Evolutionary conservation across 2,888 invertebrate species (phyloP), one percentile per base, ranked within the genome.

Genomic region (Drosophila merina): DNA sequence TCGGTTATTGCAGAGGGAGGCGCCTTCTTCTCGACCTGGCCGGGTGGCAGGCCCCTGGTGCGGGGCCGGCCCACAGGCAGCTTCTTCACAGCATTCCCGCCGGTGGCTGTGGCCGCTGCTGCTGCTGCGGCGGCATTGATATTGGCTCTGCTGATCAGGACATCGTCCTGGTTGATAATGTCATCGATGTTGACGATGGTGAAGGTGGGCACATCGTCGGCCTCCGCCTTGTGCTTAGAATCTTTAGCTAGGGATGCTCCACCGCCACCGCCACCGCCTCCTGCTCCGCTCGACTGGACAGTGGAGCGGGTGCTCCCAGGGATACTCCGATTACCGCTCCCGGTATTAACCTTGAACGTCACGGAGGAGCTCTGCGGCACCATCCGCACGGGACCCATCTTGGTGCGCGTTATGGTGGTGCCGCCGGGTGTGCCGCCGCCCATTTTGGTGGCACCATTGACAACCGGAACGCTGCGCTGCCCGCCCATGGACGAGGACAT

Each of bases 121-220:
- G 56, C 42, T 25, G 31, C 58, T 60, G 63, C n/a, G 36, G 25
- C 33, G 40, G 62, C 57, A 8, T 63, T 56, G 44, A 25, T 44
- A n/a, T 75, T 68, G 26, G 76, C 50, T 12, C 81, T 79, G 12
- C 83, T 75, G 44, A 90, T 89, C 3, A 90, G 83, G 38, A 89
- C 88, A 75, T 91, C 91, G 3, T 90, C 90, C 68, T 91, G 91
- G 57, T 91, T 91, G 3, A 92, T 91, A 56, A 92, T 92, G 62
- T 92, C 91, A 67, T 91, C 89, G 8, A 92, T 91, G 59, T 92
- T 92, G 6, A 92, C 92, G 54, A 92, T 92, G 26, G 92, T 92
- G 57, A 92, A 92, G 7, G 92, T 92, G n/a, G 91, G 91, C 88
- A 90, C 90, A 52, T 91, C 91, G 52, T 91, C 91, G 7, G 20